Evolutionary conservation across 2,797 vertebrate species (phyloP).

Genomic region (Lycodopsis pacificus): DNA sequence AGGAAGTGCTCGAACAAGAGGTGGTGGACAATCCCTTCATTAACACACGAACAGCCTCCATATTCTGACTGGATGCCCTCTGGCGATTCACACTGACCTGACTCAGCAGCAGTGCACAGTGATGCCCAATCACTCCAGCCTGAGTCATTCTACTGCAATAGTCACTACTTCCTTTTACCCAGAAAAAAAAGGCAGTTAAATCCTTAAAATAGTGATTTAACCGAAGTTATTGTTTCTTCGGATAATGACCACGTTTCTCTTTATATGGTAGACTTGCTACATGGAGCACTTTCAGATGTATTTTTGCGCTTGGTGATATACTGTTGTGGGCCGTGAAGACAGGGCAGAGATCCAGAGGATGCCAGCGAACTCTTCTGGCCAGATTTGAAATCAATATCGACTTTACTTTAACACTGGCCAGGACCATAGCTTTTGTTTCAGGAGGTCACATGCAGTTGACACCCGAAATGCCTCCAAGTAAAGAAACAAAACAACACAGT

Average conservation of each 20-base stretch:
- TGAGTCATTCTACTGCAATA: slow-evolving; percentile 1
- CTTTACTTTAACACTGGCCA: slow-evolving; percentile 30
- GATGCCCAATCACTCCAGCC: slow-evolving; percentile 30
- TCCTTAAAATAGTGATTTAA: neutral
- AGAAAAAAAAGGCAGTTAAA: neutral
- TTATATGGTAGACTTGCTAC: neutral
- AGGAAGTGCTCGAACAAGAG: slow-evolving; percentile 15
- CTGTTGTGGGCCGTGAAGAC: neutral
- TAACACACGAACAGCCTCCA: slow-evolving; percentile 21
- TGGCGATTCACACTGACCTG: slow-evolving; percentile 35
- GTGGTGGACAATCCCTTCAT: slow-evolving; percentile 27
- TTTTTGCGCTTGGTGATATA: slow-evolving; percentile 25
- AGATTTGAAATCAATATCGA: slow-evolving; percentile 31
- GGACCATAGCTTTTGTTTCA: slow-evolving; percentile 5
- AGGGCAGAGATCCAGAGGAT: slow-evolving; percentile 29
- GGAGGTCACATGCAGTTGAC: slow-evolving; percentile 3
- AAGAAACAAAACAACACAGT: slow-evolving; percentile 7
- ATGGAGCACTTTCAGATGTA: neutral
- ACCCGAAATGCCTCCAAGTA: neutral
- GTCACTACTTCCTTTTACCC: neutral
- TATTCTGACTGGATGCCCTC: slow-evolving; percentile 40
- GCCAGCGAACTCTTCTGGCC: slow-evolving; percentile 1
- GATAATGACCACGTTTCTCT: slow-evolving; percentile 10
- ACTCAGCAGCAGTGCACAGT: slow-evolving; percentile 41
- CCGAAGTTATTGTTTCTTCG: slow-evolving; percentile 1